Evolutionary conservation across 2,113 vertebrate genomes (phyloP).

Genomic region (Cavia aperea): DNA sequence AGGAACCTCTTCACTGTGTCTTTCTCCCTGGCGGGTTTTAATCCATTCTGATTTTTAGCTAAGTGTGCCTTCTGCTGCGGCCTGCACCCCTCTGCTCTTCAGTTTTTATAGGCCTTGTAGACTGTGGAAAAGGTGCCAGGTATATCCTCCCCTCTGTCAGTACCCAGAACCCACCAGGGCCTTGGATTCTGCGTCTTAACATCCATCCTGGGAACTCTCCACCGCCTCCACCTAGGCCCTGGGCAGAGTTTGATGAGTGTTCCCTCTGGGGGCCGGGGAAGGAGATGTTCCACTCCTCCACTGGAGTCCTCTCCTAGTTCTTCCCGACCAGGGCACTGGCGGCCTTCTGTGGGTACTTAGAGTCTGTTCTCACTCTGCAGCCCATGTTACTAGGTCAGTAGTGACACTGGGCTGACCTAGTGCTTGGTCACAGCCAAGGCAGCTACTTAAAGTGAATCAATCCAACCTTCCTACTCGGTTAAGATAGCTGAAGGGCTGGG

Average conservation of each 20-base stretch:
- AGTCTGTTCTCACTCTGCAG: neutral
- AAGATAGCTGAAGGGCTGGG: neutral
- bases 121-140: fast-evolving
- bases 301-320: neutral
- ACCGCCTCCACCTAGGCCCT: neutral
- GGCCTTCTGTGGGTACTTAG: neutral
- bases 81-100: neutral
- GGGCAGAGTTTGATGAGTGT: neutral
- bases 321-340: neutral
- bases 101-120: neutral
- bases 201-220: neutral
- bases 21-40: neutral
- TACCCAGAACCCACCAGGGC: neutral
- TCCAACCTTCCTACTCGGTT: neutral
- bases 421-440: neutral
- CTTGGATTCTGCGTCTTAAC: neutral
- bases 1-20: neutral
- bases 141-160: neutral
- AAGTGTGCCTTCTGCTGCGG: neutral
- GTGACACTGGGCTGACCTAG: neutral
- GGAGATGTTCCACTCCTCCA: neutral
- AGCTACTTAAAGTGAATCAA: neutral
- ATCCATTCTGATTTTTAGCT: neutral
- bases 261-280: neutral
- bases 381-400: neutral